phyloP scores from a whole-genome alignment of 2,113 vertebrate species.

The Nothoprocta perdicaria region DNA sequence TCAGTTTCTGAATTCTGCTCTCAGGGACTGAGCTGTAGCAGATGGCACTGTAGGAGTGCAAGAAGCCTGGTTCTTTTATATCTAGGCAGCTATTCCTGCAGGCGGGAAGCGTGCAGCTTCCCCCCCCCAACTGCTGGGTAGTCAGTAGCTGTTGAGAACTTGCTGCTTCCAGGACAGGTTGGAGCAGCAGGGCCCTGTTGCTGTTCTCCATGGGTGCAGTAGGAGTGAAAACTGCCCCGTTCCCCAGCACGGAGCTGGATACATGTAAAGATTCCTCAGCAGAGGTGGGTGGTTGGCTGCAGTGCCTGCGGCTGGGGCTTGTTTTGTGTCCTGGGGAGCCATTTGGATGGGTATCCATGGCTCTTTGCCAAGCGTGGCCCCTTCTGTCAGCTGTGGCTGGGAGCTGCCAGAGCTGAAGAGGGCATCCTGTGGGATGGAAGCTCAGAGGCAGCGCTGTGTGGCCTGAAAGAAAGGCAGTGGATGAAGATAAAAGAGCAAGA shows the following conservation, averaged over 20 bases:
- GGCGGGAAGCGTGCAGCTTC: not conserved
- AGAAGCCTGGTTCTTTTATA: not conserved
- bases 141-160: not conserved
- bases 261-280: rapidly evolving
- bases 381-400: rapidly evolving
- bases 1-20: not conserved
- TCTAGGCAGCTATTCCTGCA: not conserved
- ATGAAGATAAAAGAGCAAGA: not conserved
- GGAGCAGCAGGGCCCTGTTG: rapidly evolving
- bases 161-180: not conserved
- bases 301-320: rapidly evolving
- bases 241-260: not conserved
- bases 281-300: not conserved
- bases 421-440: rapidly evolving
- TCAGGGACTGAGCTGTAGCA: not conserved
- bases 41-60: constrained; percentile 30
- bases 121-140: rapidly evolving
- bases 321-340: rapidly evolving
- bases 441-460: rapidly evolving
- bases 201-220: too few relatives aligned
- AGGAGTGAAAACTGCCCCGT: not conserved
- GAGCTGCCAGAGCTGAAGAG: too few relatives aligned
- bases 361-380: rapidly evolving
- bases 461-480: rapidly evolving
- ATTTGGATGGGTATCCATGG: rapidly evolving